Base-by-base conservation (phyloP, 2,888 invertebrate genomes). In the Eilema depressum region DNA sequence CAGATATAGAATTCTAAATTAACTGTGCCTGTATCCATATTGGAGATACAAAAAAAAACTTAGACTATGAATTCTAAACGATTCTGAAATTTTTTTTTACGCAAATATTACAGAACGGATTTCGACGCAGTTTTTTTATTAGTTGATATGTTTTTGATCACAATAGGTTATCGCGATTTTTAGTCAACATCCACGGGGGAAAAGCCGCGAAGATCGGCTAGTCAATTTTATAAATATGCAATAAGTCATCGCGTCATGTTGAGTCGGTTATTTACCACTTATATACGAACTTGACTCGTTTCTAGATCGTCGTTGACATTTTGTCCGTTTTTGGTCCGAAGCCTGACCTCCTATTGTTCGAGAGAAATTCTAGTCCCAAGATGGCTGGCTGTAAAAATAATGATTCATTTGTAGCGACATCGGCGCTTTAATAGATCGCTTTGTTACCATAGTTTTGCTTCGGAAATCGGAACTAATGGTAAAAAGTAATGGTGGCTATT, bases 331-430 rank as follows among this genome's bases (percentile, higher is more conserved):
- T 75, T 77, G 77, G 77, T 71, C 71, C 69, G 63, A 74, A 70
- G 74, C 33, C 66, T 74, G 74, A 80, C 81, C 79, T 82, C 68
- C 60, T 78, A 76, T 78, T 79, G 84, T 82, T 74, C 66, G 64
- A 77, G 75, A 77, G 77, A 76, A 80, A 84, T 82, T 84, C 77
- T 68, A 66, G 66, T 72, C 84, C 79, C 68, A 81, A 80, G 78
- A 84, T 74, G 82, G 83, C 70, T 68, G 74, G 71, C 74, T 77
- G 74, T 82, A 82, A 83, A 84, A 78, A 78, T 83, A 84, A 84
- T 80, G 78, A 80, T 80, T 75, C 76, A 81, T 78, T 83, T 75
- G 63, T 69, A 74, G 70, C 74, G 74, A 75, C 78, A 79, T 77
- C 78, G 77, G 75, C 71, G 69, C 72, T 74, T 74, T 76, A 79